phyloP scores from a whole-genome alignment of 2,888 invertebrate species.

The Pterostichus niger region DNA sequence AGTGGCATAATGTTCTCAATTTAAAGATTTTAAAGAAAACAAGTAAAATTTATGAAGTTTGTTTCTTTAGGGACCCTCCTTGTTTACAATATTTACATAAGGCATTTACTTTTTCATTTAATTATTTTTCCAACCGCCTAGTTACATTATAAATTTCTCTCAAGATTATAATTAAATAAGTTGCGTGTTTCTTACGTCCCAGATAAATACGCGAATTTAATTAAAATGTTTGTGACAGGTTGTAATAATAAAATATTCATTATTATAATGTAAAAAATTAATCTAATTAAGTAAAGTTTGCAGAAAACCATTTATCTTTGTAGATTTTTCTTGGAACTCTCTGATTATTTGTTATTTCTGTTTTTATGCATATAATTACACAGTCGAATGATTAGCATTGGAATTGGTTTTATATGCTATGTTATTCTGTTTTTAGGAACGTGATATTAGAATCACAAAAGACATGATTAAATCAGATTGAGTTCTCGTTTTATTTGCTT shows the following conservation, averaged over 20 bases:
- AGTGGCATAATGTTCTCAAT: too few relatives aligned
- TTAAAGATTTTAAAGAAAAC: too few relatives aligned
- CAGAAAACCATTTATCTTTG: constrained; percentile 2
- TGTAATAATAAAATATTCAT: constrained; percentile 60
- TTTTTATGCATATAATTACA: constrained; percentile 33
- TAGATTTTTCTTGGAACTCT: constrained; percentile 12
- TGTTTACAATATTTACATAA: constrained; percentile 51
- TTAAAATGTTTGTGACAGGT: constrained; percentile 61
- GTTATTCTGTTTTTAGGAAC: constrained; percentile 20
- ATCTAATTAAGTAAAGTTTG: constrained; percentile 50
- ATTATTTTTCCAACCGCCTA: constrained; percentile 55
- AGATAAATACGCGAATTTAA: constrained; percentile 56
- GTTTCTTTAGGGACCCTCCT: background rate
- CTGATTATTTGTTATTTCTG: constrained; percentile 15
- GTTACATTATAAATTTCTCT: constrained; percentile 56
- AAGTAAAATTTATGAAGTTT: too few relatives aligned
- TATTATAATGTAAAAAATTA: constrained; percentile 54
- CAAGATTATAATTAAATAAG: constrained; percentile 60
- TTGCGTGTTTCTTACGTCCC: constrained; percentile 47
- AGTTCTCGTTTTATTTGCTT: constrained; percentile 54
- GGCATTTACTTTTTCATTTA: constrained; percentile 48
- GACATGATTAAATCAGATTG: constrained; percentile 57
- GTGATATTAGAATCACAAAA: constrained; percentile 53
- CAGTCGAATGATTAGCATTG: constrained; percentile 14
- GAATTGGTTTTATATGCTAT: constrained; percentile 20